These are phyloP conservation scores for Alosa sapidissima DNA, from an alignment of 2,797 vertebrate species.

Conservation along the genomic window DNA sequence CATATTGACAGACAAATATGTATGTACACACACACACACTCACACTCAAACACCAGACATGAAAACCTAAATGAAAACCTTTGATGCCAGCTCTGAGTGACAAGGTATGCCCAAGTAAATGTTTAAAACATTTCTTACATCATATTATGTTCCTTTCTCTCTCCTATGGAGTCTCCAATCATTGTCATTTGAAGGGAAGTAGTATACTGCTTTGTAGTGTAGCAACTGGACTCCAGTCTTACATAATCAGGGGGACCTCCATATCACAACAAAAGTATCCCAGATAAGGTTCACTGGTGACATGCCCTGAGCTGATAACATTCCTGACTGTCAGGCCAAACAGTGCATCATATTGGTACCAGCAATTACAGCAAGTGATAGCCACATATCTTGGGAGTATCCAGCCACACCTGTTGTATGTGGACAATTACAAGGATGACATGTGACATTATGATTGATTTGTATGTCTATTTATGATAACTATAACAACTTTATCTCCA, in stretches of 20 bases:
- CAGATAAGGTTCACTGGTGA: background rate
- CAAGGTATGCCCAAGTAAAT: background rate
- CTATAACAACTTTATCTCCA: background rate
- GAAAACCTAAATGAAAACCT: background rate
- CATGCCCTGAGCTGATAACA: background rate
- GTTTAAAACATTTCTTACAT: background rate
- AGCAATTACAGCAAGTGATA: background rate
- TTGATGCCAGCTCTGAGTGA: background rate
- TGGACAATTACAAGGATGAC: background rate
- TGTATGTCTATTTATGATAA: background rate
- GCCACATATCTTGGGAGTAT: background rate
- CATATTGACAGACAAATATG: slow-evolving; percentile 44
- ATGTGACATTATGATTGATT: no score
- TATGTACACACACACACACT: background rate
- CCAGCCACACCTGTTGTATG: background rate
- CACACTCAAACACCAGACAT: background rate
- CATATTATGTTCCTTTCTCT: background rate
- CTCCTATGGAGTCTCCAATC: background rate
- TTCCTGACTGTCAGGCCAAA: background rate
- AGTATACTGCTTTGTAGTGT: no score
- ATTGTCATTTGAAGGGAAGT: no score
- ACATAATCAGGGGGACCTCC: background rate
- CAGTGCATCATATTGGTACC: background rate
- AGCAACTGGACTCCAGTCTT: background rate
- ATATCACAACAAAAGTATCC: background rate